These are phyloP conservation scores for Melanogrammus aeglefinus DNA, from an alignment of 2,797 vertebrate species.

Conservation along the genomic window DNA sequence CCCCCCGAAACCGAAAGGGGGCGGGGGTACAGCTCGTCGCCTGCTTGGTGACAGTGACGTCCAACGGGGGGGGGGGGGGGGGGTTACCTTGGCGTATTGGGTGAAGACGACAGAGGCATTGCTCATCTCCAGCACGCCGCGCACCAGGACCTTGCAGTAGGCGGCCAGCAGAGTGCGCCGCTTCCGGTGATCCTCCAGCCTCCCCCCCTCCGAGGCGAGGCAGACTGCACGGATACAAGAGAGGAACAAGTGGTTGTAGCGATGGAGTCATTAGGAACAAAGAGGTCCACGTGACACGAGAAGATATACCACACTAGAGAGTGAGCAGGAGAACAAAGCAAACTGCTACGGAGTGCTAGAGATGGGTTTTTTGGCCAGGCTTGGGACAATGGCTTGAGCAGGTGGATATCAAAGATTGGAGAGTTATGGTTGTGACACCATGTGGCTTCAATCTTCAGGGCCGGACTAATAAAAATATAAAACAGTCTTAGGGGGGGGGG, in stretches of 20 bases:
- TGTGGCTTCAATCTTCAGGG: conserved; percentile 70
- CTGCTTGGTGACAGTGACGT: neutral
- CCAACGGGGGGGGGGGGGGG: too few relatives aligned
- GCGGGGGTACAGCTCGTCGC: neutral
- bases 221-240: conserved; percentile 42
- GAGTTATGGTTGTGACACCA: conserved; percentile 70
- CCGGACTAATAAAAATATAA: conserved; percentile 60
- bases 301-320: neutral
- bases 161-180: conserved; percentile 82
- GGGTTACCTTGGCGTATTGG: conserved; percentile 85
- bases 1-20: neutral
- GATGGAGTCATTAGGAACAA: neutral
- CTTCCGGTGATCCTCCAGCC: conserved; percentile 76
- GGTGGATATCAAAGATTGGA: conserved; percentile 74
- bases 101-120: conserved; percentile 83
- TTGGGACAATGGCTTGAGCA: conserved; percentile 70
- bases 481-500: conserved; percentile 59
- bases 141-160: conserved; percentile 85
- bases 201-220: conserved; percentile 62
- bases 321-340: conserved; percentile 48
- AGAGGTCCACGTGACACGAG: neutral
- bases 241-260: conserved; percentile 28
- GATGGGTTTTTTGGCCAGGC: conserved; percentile 40
- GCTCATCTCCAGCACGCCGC: conserved; percentile 83
- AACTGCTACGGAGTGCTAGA: neutral